Evolutionary conservation across 37 sponge, comb jelly and placozoan species (phyloP).

Genomic region (Agelas oroides): DNA sequence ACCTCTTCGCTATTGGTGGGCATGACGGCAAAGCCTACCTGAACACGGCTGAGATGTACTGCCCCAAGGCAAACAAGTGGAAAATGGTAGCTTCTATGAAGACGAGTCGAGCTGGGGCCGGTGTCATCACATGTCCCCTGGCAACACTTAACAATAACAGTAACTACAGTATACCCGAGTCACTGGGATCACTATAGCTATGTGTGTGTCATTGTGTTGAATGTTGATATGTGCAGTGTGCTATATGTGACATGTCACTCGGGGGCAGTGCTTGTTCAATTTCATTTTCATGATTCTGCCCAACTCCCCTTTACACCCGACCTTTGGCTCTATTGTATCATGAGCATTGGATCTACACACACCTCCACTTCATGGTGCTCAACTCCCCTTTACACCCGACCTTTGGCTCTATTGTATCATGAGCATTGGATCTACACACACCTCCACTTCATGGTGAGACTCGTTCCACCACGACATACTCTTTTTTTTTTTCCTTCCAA

Average conservation of each 20-base stretch:
- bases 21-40: conserved; percentile 91
- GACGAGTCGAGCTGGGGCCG: conserved; percentile 93
- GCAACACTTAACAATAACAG: conserved; percentile 7
- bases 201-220: too few species aligned
- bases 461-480: too few species aligned
- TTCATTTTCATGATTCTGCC: not conserved
- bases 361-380: too few species aligned
- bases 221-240: not conserved
- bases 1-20: conserved; percentile 92
- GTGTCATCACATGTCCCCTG: conserved; percentile 78
- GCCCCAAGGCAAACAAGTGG: conserved; percentile 82
- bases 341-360: too few species aligned
- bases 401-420: too few species aligned
- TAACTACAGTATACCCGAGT: conserved; percentile 29
- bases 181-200: conserved; percentile 49
- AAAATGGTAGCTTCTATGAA: conserved; percentile 77
- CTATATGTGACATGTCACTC: not conserved
- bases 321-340: too few species aligned
- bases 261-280: not conserved
- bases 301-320: too few species aligned
- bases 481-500: too few species aligned
- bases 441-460: too few species aligned
- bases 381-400: too few species aligned
- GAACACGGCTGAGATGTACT: conserved; percentile 85
- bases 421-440: too few species aligned